Percentiles rank a stretch among this genome's conserved stretches.
Conservation (phyloP, 2,888 invertebrate genomes). For the Chymomyza procnemis region DNA sequence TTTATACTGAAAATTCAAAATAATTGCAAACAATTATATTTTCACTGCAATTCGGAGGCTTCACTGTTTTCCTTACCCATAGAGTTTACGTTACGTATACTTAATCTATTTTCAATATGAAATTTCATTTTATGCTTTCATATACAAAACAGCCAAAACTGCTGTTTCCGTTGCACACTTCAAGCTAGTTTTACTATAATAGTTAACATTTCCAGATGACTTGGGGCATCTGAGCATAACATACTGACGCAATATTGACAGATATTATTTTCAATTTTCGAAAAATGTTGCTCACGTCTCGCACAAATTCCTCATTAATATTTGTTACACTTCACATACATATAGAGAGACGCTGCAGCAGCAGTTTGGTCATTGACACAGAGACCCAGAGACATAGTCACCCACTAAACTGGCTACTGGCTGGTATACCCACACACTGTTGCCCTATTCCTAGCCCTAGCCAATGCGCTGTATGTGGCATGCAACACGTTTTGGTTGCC, state of each 20-base stretch:
- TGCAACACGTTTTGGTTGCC: conserved; percentile 41
- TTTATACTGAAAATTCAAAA: too few relatives aligned
- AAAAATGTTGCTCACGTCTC: conserved; percentile 70
- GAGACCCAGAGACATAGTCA: conserved; percentile 24
- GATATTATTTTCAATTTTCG: conserved; percentile 54
- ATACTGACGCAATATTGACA: not conserved
- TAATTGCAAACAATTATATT: too few relatives aligned
- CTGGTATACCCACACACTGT: not conserved
- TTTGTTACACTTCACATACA: too few relatives aligned
- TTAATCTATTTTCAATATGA: too few relatives aligned
- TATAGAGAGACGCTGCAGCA: conserved; percentile 17
- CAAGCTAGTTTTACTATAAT: not conserved
- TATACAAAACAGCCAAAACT: too few relatives aligned
- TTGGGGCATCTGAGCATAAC: not conserved
- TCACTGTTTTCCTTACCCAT: too few relatives aligned
- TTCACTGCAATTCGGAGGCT: too few relatives aligned
- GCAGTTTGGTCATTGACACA: conserved; percentile 47
- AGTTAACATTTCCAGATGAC: not conserved
- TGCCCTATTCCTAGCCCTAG: not conserved
- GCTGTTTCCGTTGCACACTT: not conserved
- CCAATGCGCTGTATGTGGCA: conserved; percentile 18
- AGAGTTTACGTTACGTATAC: too few relatives aligned
- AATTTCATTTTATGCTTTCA: too few relatives aligned
- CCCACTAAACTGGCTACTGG: not conserved
- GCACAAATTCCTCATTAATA: conserved; percentile 74